Evolutionary conservation across 1,140 invertebrate genomes (phyloP).

Genomic region (Lucilia cuprina): DNA sequence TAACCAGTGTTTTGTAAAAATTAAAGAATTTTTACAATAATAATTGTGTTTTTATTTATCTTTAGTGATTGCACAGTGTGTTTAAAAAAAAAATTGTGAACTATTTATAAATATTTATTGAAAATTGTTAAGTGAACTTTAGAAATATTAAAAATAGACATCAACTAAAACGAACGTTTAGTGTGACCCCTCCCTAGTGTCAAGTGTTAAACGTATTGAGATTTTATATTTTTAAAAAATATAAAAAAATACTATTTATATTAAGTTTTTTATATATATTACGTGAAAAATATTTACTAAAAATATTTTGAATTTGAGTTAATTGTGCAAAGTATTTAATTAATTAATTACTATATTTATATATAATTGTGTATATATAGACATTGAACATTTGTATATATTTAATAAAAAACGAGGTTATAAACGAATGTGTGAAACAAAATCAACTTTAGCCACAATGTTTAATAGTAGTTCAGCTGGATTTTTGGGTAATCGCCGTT

Average conservation of each 20-base stretch:
- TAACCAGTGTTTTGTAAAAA: background rate
- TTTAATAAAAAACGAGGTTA: background rate
- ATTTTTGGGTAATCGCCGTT: conserved; percentile 52
- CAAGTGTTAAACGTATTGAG: background rate
- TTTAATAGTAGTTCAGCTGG: conserved; percentile 52
- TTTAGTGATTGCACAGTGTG: conserved; percentile 19
- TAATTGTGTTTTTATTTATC: background rate
- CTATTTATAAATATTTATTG: conserved; percentile 21
- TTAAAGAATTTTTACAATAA: background rate
- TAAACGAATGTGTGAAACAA: background rate
- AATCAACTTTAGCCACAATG: conserved; percentile 39
- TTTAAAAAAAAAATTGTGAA: background rate
- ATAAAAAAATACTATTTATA: background rate
- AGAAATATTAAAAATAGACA: background rate
- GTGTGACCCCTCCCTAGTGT: background rate
- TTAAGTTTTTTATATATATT: background rate
- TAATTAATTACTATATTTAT: background rate
- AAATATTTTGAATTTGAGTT: background rate
- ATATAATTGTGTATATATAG: conserved; percentile 22
- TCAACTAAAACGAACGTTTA: background rate
- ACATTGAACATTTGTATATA: background rate
- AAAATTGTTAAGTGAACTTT: background rate
- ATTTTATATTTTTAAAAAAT: background rate
- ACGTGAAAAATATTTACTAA: background rate
- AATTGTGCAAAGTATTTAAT: background rate